Conservation (phyloP, 2,888 invertebrate species). For the Trypoxylon attenuatum region DNA sequence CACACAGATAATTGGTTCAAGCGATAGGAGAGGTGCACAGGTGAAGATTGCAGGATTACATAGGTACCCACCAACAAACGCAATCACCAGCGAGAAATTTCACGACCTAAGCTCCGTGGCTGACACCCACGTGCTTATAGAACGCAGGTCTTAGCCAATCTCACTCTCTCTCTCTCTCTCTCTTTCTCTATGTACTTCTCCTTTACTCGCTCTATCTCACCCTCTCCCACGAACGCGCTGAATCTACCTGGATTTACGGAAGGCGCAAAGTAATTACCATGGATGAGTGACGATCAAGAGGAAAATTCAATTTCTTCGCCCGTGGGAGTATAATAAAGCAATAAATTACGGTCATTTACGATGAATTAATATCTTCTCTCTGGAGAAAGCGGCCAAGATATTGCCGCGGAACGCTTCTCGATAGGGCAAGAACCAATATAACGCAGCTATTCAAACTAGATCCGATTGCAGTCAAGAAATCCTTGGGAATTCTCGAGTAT, state of each 20-base stretch:
- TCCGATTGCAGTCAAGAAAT: background rate
- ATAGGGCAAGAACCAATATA: background rate
- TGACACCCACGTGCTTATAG: slow-evolving; percentile 4
- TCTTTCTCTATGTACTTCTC: too few species aligned
- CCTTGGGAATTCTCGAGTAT: too few species aligned
- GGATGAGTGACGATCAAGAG: slow-evolving; percentile 12
- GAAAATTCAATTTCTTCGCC: slow-evolving; percentile 41
- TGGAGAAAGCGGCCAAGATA: background rate
- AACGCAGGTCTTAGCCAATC: slow-evolving; percentile 11
- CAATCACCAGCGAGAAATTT: slow-evolving; percentile 48
- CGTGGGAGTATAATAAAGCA: background rate
- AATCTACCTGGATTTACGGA: slow-evolving; percentile 26
- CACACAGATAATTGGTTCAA: slow-evolving; percentile 54
- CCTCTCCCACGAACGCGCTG: slow-evolving; percentile 1
- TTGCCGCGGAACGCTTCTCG: background rate
- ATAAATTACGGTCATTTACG: background rate
- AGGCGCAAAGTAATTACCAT: slow-evolving; percentile 24
- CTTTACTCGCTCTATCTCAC: background rate
- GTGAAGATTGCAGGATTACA: slow-evolving; percentile 55
- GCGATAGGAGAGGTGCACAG: slow-evolving; percentile 32
- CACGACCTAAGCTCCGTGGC: slow-evolving; percentile 16
- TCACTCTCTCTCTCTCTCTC: too few species aligned
- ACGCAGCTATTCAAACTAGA: background rate
- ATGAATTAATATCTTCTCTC: background rate
- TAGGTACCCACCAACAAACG: slow-evolving; percentile 39